Conservation (phyloP, 2,888 invertebrate genomes). For the Itoplectis maculator region DNA sequence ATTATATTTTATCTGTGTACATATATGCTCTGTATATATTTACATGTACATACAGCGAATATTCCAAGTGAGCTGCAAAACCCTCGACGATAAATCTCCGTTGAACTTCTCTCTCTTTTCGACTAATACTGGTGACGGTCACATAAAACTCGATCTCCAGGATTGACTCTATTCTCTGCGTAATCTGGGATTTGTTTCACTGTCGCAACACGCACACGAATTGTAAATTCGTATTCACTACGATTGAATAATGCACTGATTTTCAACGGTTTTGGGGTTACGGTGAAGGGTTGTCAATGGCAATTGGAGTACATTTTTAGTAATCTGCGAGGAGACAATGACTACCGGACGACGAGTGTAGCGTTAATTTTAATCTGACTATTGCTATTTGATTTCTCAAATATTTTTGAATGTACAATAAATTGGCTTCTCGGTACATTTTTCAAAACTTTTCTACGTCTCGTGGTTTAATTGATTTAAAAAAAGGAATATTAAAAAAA, state of each 20-base stretch:
- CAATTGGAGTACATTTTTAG: neutral
- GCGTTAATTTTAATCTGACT: neutral
- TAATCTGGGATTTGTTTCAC: neutral
- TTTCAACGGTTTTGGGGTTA: neutral
- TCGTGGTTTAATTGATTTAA: no score
- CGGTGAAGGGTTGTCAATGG: neutral
- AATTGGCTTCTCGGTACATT: no score
- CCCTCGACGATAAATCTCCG: conserved; percentile 2
- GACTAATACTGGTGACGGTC: conserved; percentile 10
- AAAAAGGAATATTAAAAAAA: no score
- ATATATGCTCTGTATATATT: conserved; percentile 1
- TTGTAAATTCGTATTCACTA: neutral
- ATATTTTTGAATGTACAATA: neutral
- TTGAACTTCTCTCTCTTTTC: neutral
- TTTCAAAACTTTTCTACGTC: no score
- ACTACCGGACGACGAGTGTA: neutral
- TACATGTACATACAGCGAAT: conserved; percentile 16
- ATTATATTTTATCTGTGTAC: conserved; percentile 12
- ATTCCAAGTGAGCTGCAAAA: neutral
- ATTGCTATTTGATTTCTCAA: neutral
- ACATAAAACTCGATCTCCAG: neutral
- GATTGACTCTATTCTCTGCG: neutral
- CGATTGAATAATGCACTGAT: neutral
- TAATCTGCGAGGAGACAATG: neutral
- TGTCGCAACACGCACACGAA: neutral